Percentiles rank a stretch among this genome's conserved stretches.
These are phyloP conservation scores for Drosophila nigromelanica DNA, from an alignment of 1,140 invertebrate species.

Conservation along the genomic window DNA sequence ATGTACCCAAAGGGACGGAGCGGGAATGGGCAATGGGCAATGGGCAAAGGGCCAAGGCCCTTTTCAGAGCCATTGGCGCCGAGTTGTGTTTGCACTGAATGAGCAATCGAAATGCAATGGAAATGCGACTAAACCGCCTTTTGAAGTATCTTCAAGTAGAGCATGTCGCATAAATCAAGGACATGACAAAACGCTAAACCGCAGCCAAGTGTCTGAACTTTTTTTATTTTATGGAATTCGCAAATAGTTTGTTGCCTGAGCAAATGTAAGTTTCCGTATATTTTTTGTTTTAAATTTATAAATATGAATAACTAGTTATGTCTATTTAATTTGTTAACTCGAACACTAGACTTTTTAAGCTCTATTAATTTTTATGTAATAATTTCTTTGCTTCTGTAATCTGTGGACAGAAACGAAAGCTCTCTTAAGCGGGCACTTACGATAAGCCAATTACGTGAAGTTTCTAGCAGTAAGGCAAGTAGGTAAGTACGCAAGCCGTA, in stretches of 20 bases:
- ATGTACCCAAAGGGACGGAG: background rate
- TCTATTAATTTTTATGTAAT: background rate
- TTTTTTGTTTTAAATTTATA: background rate
- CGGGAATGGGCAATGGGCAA: background rate
- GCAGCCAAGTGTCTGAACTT: background rate
- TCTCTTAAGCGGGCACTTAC: no score
- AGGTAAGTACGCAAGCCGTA: no score
- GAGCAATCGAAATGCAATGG: background rate
- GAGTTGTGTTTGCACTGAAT: no score
- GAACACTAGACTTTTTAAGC: background rate
- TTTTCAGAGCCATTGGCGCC: constrained; percentile 5
- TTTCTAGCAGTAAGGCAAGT: no score
- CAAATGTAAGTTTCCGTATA: no score
- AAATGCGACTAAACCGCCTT: constrained; percentile 2
- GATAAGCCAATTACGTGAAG: no score
- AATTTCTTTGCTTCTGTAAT: no score
- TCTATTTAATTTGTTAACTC: background rate
- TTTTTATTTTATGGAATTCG: background rate
- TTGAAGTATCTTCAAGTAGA: constrained; percentile 2
- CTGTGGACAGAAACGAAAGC: no score
- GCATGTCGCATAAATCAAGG: constrained; percentile 19
- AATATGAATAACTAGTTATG: no score
- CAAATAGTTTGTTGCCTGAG: background rate
- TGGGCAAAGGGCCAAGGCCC: constrained; percentile 15
- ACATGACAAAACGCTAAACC: constrained; percentile 11